These are phyloP conservation scores for Conistra vaccinii DNA, from an alignment of 2,888 invertebrate species.

Conservation along the genomic window DNA sequence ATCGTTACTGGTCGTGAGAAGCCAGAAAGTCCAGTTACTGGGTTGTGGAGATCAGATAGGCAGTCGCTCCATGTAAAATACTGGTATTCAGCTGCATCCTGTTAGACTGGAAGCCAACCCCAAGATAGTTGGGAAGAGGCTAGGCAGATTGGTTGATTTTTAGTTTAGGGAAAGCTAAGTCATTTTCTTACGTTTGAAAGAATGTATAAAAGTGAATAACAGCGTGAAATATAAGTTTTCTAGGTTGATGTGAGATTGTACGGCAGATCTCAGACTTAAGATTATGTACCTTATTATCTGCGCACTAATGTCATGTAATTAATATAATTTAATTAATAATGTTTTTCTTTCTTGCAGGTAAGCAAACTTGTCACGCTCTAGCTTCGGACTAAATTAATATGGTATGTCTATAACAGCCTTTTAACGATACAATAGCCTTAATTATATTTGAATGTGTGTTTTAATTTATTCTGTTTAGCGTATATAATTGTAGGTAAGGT, in stretches of 20 bases:
- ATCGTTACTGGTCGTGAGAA: too few species aligned
- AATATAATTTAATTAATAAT: conserved; percentile 6
- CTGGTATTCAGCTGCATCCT: too few species aligned
- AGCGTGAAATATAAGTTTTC: neutral
- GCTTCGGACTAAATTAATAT: neutral
- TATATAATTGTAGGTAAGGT: neutral
- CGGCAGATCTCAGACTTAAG: neutral
- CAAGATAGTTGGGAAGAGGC: too few species aligned
- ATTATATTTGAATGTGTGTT: neutral
- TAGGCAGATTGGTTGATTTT: too few species aligned
- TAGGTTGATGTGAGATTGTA: neutral
- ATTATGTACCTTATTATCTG: neutral
- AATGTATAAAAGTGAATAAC: neutral
- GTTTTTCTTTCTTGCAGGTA: conserved; percentile 46
- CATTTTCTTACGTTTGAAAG: neutral
- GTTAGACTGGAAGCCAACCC: too few species aligned
- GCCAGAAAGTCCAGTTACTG: too few species aligned
- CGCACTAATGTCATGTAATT: neutral
- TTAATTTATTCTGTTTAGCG: neutral
- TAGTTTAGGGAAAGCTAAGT: neutral
- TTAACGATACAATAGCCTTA: neutral
- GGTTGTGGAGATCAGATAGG: too few species aligned
- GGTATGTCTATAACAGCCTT: conserved; percentile 28
- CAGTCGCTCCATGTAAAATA: too few species aligned
- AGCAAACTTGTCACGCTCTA: conserved; percentile 1